Base-by-base conservation (phyloP, 2,888 invertebrate species). In the Marronus borbonicus region DNA sequence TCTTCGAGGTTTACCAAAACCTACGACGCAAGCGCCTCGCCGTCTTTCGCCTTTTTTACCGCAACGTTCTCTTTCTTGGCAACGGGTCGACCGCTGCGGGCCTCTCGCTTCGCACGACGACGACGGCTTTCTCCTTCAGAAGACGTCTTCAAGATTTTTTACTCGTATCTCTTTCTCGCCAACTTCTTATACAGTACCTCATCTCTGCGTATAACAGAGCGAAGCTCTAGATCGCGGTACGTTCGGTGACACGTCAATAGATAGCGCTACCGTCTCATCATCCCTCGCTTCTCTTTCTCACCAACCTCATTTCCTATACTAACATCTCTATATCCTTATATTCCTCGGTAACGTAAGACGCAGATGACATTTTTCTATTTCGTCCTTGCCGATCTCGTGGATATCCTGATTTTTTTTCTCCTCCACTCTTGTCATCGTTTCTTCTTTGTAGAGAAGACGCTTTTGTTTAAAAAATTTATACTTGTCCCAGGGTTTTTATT, bases 1-100 rank as follows among this genome's bases (percentile, higher is more conserved):
- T 88, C 89, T 88, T 89, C 88, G 89, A 89, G 89, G 89, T 89
- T 89, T 88, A 89, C 89, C 89, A 87, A 86, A 86, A 86, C 83
- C 83, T 84, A 74, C 84, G 84, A 85, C 86, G 86, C 87, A 86
- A 85, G 88, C 87, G 87, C 86, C 86, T 85, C 79, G 75, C 60
- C 78, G 74, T 75, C 75, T 78, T 78, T 75, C 78, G 74, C 68
- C 75, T 75, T 78, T 78, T 75, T 74, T 78, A 62, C 74, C 66
- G 28, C 68, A 58, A 58, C 66, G 39, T 20, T 78, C 78, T 75
- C 75, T 75, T 49, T 78, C 66, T 12, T 17, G 74, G 44, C 44
- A 39, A 65, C 78, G 58, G 74, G 75, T 55, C 60, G 50, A 60
- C 39, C 49, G 50, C 72, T 52, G 60, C 52, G 44, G 62, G 39